These are phyloP conservation scores for Corvus moneduloides DNA, from an alignment of 2,113 vertebrate species.

Conservation along the genomic window DNA sequence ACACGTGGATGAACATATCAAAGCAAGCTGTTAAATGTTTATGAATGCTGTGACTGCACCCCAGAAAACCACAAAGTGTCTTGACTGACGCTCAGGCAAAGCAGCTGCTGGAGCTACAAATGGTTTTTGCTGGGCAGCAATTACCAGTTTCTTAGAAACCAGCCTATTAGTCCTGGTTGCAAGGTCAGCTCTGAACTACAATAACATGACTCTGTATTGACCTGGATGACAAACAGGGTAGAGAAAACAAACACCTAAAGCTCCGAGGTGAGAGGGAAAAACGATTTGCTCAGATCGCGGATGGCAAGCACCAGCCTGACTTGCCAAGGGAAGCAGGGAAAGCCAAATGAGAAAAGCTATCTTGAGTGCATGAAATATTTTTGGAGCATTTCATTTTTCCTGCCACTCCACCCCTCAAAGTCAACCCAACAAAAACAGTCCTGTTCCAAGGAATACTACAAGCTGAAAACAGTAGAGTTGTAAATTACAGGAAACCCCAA, in stretches of 20 bases:
- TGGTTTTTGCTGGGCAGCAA: not conserved
- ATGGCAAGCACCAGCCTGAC: not conserved
- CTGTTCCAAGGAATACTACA: slow-evolving; percentile 29
- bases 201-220: not conserved
- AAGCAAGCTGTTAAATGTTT: not conserved
- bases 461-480: slow-evolving; percentile 16
- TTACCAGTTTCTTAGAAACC: not conserved
- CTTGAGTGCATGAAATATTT: slow-evolving; percentile 26
- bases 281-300: not conserved
- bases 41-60: not conserved
- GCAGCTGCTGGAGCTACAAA: not conserved
- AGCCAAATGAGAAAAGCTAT: slow-evolving; percentile 29
- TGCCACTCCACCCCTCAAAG: slow-evolving; percentile 55
- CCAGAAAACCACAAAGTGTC: not conserved
- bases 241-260: not conserved
- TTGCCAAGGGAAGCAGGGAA: slow-evolving; percentile 24
- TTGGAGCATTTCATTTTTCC: slow-evolving; percentile 40
- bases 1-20: accelerated
- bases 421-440: slow-evolving; percentile 52
- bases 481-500: slow-evolving; percentile 54
- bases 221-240: not conserved
- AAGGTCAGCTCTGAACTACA: not conserved
- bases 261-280: not conserved
- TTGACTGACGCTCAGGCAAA: not conserved
- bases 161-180: not conserved